A percentile compares a stretch with the other conserved stretches of the same genome.
Evolutionary conservation across 1,140 invertebrate genomes (phyloP).

Genomic region (Pachypsylla venusta): DNA sequence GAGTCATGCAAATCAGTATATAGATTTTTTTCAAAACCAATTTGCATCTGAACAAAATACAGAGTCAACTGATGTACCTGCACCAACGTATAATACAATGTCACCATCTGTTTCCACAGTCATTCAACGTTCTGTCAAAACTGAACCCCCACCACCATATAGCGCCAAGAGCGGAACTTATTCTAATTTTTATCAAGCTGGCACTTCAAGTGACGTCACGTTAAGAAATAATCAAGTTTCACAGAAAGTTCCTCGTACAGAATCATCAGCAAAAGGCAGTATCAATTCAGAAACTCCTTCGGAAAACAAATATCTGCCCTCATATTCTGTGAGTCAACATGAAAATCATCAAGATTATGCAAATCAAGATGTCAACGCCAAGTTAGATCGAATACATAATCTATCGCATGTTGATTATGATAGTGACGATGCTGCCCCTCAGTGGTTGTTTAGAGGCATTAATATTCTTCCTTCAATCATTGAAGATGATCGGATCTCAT

Average conservation of each 20-base stretch:
- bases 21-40: no score
- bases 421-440: background rate
- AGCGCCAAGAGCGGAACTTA: background rate
- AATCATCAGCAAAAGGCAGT: no score
- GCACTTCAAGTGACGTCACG: no score
- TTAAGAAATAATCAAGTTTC: background rate
- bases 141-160: constrained; percentile 4
- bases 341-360: background rate
- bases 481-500: constrained; percentile 4
- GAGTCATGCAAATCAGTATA: no score
- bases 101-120: no score
- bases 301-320: no score
- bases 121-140: background rate
- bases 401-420: background rate
- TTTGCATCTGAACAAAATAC: no score
- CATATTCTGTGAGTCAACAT: no score
- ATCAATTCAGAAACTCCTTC: no score
- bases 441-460: background rate
- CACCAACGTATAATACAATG: no score
- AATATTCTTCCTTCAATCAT: background rate
- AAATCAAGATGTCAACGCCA: background rate
- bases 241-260: background rate
- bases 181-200: no score
- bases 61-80: no score
- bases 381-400: background rate